These are phyloP conservation scores for Cynocephalus volans DNA, from an alignment of 2,113 vertebrate species.

Conservation along the genomic window DNA sequence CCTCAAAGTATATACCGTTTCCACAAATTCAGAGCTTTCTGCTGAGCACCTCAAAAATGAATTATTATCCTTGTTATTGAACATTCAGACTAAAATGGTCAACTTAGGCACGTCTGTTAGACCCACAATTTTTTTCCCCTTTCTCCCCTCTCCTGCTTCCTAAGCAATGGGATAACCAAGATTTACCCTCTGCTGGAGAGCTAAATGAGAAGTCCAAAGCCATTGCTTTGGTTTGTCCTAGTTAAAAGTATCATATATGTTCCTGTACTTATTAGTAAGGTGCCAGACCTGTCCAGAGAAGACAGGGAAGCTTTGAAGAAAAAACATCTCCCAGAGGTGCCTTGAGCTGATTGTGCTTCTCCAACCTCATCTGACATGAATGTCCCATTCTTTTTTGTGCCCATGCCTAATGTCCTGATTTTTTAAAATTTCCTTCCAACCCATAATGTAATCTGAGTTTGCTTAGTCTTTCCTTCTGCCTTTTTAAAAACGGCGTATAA, in stretches of 20 bases:
- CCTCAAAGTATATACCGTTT: constrained; percentile 18
- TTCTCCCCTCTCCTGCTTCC: neutral
- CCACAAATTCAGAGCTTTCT: neutral
- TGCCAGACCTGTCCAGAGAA: neutral
- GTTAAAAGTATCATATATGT: neutral
- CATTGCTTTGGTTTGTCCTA: neutral
- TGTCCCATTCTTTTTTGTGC: neutral
- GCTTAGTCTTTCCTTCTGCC: constrained; percentile 63
- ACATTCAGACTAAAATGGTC: neutral
- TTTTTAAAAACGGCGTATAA: constrained; percentile 39
- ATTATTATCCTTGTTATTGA: neutral
- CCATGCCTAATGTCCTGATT: constrained; percentile 47
- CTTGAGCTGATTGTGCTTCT: neutral
- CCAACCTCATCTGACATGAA: neutral
- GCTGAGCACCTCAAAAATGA: constrained; percentile 13
- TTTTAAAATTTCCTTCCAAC: constrained; percentile 51
- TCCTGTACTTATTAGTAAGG: neutral
- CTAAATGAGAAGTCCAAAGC: neutral
- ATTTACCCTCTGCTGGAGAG: neutral
- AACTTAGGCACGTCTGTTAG: neutral
- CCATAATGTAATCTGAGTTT: constrained; percentile 69
- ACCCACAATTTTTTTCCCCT: neutral
- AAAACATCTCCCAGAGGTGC: neutral
- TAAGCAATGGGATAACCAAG: neutral
- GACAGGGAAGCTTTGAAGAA: neutral